phyloP scores from a whole-genome alignment of 2,888 invertebrate genomes.

The Micropterix aruncella region DNA sequence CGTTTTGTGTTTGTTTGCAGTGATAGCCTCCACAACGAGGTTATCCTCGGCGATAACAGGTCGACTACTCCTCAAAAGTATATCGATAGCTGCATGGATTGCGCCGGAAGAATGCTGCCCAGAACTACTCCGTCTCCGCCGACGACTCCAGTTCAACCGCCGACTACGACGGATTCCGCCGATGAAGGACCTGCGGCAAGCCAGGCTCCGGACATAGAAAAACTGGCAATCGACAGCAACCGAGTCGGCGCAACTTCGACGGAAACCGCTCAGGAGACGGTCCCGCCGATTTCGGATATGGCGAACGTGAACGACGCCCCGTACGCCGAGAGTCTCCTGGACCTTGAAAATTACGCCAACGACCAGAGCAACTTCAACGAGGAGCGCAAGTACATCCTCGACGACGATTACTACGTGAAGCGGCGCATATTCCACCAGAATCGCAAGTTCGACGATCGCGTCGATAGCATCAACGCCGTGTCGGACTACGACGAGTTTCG shows the following conservation, averaged over 20 bases:
- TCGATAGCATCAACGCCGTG: conserved; percentile 6
- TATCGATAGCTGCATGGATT: conserved; percentile 5
- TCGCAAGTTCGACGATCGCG: conserved; percentile 2
- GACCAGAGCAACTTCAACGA: conserved; percentile 4
- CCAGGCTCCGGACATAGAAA: not conserved
- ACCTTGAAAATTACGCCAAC: not conserved
- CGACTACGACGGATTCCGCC: conserved; percentile 2
- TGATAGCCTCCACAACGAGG: conserved; percentile 44
- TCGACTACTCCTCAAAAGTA: conserved; percentile 13
- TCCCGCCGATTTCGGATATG: not conserved
- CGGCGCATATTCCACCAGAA: conserved; percentile 10
- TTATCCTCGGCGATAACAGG: conserved; percentile 60
- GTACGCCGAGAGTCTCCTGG: not conserved
- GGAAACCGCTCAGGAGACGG: not conserved
- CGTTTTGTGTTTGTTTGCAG: no score
- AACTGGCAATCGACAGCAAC: not conserved
- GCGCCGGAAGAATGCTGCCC: conserved; percentile 10
- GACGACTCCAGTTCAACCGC: conserved; percentile 17
- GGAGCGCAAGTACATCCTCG: conserved; percentile 8
- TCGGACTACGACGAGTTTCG: conserved; percentile 5
- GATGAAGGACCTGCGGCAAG: not conserved
- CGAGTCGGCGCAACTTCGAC: not conserved
- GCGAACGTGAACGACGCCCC: conserved; percentile 3
- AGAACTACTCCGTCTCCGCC: conserved; percentile 17
- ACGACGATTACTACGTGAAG: conserved; percentile 9